Evolutionary conservation across 2,113 vertebrate species (phyloP).

Genomic region (Apeltes quadracus): DNA sequence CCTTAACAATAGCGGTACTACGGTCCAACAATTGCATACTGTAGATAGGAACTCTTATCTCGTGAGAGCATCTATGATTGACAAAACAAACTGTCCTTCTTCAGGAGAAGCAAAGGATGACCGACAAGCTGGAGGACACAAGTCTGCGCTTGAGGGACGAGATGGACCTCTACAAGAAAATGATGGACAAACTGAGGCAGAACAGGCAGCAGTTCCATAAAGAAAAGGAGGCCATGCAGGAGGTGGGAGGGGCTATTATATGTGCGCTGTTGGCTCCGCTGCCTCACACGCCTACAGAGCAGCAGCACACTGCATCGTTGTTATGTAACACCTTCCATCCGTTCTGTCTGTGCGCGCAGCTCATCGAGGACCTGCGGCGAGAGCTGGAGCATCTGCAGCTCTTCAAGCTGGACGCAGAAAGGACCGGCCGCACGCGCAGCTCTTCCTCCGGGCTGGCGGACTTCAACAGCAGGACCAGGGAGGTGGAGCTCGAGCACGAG

Average conservation of each 20-base stretch:
- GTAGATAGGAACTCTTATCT: not conserved
- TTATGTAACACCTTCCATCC: conserved; percentile 26
- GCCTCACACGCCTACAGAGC: conserved; percentile 15
- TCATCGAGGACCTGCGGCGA: conserved; percentile 94
- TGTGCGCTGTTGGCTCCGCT: not conserved
- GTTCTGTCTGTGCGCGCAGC: conserved; percentile 72
- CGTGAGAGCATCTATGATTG: not conserved
- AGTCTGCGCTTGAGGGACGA: conserved; percentile 93
- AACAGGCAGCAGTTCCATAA: conserved; percentile 92
- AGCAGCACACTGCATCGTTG: not conserved
- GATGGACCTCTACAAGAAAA: conserved; percentile 93
- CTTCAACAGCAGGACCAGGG: conserved; percentile 87
- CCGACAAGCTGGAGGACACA: conserved; percentile 91
- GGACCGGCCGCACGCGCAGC: conserved; percentile 84
- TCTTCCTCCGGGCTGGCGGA: conserved; percentile 86
- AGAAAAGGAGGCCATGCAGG: conserved; percentile 93
- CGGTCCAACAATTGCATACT: not conserved
- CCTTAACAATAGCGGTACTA: not conserved
- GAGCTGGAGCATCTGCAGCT: conserved; percentile 95
- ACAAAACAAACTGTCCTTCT: not conserved
- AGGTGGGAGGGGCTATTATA: conserved; percentile 80
- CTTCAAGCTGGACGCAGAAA: conserved; percentile 92
- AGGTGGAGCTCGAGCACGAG: conserved; percentile 94
- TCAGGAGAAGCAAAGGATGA: conserved; percentile 94
- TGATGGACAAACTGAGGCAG: conserved; percentile 96